phyloP scores from a whole-genome alignment of 1,140 invertebrate species.

The Monochamus saltuarius region DNA sequence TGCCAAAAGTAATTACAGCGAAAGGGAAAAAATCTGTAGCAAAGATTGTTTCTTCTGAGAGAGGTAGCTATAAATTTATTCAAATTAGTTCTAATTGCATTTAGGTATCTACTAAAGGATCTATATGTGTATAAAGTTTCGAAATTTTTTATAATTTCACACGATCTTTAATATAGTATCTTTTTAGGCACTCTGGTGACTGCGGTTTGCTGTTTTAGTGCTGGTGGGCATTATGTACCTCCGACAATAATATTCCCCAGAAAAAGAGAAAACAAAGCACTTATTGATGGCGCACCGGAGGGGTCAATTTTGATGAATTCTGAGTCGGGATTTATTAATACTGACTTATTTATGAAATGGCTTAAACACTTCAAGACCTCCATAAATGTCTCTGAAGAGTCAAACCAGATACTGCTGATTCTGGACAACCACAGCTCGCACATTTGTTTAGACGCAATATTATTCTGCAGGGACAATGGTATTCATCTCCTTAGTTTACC shows the following conservation, averaged over 20 bases:
- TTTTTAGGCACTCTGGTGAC: conserved; percentile 43
- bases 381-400: conserved; percentile 2
- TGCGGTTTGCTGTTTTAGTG: conserved; percentile 41
- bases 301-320: conserved; percentile 29
- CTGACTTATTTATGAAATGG: conserved; percentile 27
- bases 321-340: conserved; percentile 29
- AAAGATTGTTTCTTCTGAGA: conserved; percentile 44
- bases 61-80: too few species aligned
- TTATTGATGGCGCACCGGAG: conserved; percentile 9
- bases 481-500: conserved; percentile 9
- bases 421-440: conserved; percentile 19
- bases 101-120: too few species aligned
- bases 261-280: conserved; percentile 41
- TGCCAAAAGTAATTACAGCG: conserved; percentile 41
- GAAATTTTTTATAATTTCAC: too few species aligned
- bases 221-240: conserved; percentile 43
- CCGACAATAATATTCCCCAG: conserved; percentile 48
- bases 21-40: conserved; percentile 47
- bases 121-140: too few species aligned
- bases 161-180: too few species aligned
- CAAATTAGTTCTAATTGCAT: too few species aligned
- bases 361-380: neutral
- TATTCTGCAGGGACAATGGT: conserved; percentile 4
- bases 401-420: conserved; percentile 18
- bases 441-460: neutral